These are phyloP conservation scores for Gerris buenoi DNA, from an alignment of 1,140 invertebrate species.

Conservation along the genomic window DNA sequence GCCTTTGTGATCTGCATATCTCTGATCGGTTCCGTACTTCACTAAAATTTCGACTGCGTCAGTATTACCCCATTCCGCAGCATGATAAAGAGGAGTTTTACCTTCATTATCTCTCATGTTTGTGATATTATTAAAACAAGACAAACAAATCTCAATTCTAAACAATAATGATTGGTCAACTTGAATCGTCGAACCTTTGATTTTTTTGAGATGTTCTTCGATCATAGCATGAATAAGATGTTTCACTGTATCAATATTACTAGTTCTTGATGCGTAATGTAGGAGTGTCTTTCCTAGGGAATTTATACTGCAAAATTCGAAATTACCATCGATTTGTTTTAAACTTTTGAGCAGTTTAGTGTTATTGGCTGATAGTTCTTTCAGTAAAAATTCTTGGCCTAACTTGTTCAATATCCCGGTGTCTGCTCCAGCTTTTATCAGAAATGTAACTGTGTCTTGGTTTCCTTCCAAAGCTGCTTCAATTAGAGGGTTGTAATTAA, in stretches of 20 bases:
- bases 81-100: neutral
- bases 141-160: neutral
- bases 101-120: neutral
- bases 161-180: neutral
- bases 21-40: neutral
- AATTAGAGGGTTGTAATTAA: neutral
- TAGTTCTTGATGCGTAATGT: neutral
- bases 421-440: neutral
- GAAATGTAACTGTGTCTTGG: neutral
- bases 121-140: neutral
- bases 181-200: too few species aligned
- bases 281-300: neutral
- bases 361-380: neutral
- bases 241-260: too few species aligned
- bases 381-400: neutral
- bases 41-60: neutral
- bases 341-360: neutral
- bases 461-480: neutral
- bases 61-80: neutral
- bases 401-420: neutral
- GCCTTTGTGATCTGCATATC: neutral
- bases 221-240: neutral
- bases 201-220: neutral
- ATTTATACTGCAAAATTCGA: neutral
- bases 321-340: neutral